Evolutionary conservation across 2,888 invertebrate species (phyloP).

Genomic region (Tineola bisselliella): DNA sequence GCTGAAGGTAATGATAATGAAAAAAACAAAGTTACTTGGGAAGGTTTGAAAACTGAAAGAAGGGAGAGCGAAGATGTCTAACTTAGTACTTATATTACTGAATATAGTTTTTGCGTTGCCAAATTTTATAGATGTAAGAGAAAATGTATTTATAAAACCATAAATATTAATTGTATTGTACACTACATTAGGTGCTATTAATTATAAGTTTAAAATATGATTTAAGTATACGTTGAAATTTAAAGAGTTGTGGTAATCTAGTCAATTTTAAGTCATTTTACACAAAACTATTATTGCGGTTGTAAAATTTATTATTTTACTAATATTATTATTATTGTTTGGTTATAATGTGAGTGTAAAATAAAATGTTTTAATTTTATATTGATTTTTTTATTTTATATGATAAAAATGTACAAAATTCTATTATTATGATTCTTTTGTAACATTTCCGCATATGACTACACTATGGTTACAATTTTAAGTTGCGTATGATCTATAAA

Average conservation of each 20-base stretch:
- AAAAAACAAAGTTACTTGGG: background rate
- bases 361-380: background rate
- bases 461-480: too few relatives aligned
- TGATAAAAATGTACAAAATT: too few relatives aligned
- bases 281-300: too few relatives aligned
- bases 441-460: too few relatives aligned
- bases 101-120: background rate
- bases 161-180: background rate
- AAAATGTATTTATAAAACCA: background rate
- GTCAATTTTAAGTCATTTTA: background rate
- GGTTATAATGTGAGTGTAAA: background rate
- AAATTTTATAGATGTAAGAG: background rate
- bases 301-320: background rate
- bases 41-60: background rate
- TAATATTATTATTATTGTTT: background rate
- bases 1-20: constrained; percentile 18
- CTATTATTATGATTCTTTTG: too few relatives aligned
- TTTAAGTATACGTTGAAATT: background rate
- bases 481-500: too few relatives aligned
- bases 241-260: background rate
- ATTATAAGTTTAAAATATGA: background rate
- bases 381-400: too few relatives aligned
- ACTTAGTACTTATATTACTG: background rate
- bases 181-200: background rate
- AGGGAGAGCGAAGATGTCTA: background rate